Evolutionary conservation across 23 tunicate genomes (phyloP).

Genomic region (Phallusia fumigata): DNA sequence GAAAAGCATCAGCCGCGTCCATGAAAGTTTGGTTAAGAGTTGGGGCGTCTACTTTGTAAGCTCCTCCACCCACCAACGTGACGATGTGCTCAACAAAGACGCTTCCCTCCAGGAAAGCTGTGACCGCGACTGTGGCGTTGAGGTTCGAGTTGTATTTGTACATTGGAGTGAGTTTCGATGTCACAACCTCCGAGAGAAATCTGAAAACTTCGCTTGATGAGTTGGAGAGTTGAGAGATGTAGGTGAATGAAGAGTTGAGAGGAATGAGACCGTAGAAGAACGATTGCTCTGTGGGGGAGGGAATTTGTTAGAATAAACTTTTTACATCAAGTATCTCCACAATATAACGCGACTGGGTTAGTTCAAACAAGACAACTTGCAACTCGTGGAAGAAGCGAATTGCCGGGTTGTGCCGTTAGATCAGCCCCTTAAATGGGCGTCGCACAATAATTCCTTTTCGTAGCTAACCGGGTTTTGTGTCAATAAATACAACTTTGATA

Average conservation of each 20-base stretch:
- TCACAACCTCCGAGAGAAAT: background rate
- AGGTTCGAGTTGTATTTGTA: background rate
- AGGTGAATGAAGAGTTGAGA: background rate
- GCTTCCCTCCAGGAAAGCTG: background rate
- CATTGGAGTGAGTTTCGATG: background rate
- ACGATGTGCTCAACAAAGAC: background rate
- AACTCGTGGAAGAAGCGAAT: no score
- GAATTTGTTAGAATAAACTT: background rate
- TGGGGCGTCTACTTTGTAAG: background rate
- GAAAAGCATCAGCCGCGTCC: background rate
- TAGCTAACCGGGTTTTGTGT: no score
- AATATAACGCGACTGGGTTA: no score
- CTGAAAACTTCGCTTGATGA: background rate
- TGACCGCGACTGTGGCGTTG: background rate
- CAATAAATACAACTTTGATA: no score
- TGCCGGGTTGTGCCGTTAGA: no score
- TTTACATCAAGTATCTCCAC: background rate
- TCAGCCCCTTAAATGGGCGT: no score
- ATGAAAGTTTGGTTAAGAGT: background rate
- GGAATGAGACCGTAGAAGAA: background rate
- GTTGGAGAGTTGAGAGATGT: background rate
- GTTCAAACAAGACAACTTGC: no score
- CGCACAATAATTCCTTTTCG: no score
- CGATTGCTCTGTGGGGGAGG: background rate
- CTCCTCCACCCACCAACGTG: background rate